Percentiles rank a stretch among this genome's conserved stretches.
phyloP scores from a whole-genome alignment of 2,888 invertebrate genomes.

The Mythimna loreyi region DNA sequence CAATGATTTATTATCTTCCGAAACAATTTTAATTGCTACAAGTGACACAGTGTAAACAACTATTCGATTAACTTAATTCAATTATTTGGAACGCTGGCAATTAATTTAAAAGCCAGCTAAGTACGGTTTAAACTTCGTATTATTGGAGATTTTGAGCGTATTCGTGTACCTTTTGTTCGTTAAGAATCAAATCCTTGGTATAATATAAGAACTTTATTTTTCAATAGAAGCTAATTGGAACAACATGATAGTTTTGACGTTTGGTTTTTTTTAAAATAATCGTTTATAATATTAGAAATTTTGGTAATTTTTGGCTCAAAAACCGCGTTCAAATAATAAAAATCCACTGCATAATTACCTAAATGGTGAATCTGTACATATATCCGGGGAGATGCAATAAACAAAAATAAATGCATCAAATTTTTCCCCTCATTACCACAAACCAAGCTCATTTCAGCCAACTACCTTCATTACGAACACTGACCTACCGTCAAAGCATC shows the following conservation, averaged over 20 bases:
- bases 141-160: conserved; percentile 62
- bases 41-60: conserved; percentile 91
- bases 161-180: conserved; percentile 61
- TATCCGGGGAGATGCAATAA: no score
- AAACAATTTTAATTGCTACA: conserved; percentile 90
- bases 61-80: conserved; percentile 91
- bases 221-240: no score
- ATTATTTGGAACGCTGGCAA: conserved; percentile 83
- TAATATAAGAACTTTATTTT: not conserved
- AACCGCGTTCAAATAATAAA: no score
- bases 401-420: not conserved
- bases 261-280: no score
- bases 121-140: conserved; percentile 68
- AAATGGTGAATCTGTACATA: no score
- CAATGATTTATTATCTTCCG: conserved; percentile 89
- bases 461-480: conserved; percentile 46
- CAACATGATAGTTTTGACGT: no score
- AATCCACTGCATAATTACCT: no score
- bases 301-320: no score
- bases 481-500: conserved; percentile 61
- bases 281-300: no score
- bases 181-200: conserved; percentile 34
- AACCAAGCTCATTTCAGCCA: conserved; percentile 12
- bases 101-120: conserved; percentile 85
- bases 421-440: not conserved